A percentile compares a stretch with the other conserved stretches of the same genome.
These are phyloP conservation scores for Pycnonotus jocosus DNA, from an alignment of 2,113 vertebrate genomes.

Conservation along the genomic window DNA sequence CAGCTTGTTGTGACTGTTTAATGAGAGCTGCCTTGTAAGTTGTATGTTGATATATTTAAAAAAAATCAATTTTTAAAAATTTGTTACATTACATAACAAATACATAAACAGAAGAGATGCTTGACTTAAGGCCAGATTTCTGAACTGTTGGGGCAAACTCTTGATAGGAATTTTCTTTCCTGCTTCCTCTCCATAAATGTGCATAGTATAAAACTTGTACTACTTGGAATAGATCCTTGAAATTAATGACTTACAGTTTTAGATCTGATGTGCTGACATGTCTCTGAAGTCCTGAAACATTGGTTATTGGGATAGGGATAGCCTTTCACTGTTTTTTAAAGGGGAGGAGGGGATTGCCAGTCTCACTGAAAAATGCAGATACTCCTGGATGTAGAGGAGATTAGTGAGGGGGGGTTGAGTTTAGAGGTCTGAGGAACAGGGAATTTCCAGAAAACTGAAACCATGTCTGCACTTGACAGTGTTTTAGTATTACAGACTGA, in stretches of 20 bases:
- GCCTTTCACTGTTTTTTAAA: not conserved
- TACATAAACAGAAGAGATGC: constrained; percentile 34
- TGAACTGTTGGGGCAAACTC: not conserved
- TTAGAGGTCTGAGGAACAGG: not conserved
- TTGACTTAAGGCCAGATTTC: constrained; percentile 13
- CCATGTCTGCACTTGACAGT: not conserved
- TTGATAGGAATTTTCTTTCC: constrained; percentile 8
- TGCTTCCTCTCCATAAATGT: constrained; percentile 19
- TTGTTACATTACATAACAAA: constrained; percentile 32
- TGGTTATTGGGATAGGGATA: not conserved
- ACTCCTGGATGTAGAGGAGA: not conserved
- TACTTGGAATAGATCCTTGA: not conserved
- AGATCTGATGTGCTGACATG: not conserved
- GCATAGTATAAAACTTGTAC: not conserved
- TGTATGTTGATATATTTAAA: constrained; percentile 28
- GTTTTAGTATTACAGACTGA: not conserved
- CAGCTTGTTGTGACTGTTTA: constrained; percentile 27
- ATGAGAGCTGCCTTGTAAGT: constrained; percentile 34
- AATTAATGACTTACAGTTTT: not conserved
- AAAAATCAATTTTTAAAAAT: constrained; percentile 17
- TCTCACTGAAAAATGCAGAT: not conserved
- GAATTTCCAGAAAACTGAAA: constrained; percentile 53
- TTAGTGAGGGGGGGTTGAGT: not conserved
- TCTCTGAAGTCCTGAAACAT: not conserved
- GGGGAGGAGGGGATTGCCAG: not conserved